Conservation (phyloP, 2,888 invertebrate genomes). For the Stenotaenia linearis region DNA sequence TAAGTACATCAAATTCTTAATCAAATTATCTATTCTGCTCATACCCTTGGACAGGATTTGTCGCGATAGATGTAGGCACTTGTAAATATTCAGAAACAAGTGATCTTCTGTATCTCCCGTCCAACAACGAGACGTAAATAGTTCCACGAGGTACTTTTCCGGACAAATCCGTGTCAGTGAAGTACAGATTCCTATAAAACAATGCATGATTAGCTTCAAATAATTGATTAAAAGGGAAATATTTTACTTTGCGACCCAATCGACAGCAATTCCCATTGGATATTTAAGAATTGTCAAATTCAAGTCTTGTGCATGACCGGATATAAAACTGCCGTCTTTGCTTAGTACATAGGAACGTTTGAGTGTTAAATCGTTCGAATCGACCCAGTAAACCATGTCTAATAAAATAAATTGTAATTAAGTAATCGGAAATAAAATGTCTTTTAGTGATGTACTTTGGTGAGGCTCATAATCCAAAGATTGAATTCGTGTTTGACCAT, state of each 20-base stretch:
- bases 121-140: conserved; percentile 80
- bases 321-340: conserved; percentile 55
- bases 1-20: neutral
- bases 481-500: conserved; percentile 80
- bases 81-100: conserved; percentile 65
- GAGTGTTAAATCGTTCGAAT: conserved; percentile 81
- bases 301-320: conserved; percentile 78
- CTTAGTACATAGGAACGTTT: conserved; percentile 79
- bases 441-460: no score
- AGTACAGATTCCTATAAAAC: conserved; percentile 69
- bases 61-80: conserved; percentile 78
- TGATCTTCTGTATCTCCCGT: conserved; percentile 79
- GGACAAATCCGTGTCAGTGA: conserved; percentile 75
- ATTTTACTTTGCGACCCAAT: conserved; percentile 72
- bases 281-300: conserved; percentile 65
- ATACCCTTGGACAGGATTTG: conserved; percentile 59
- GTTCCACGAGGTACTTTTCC: conserved; percentile 48
- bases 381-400: conserved; percentile 92
- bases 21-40: conserved; percentile 27
- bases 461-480: conserved; percentile 84
- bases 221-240: no score
- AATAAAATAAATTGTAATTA: no score
- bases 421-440: no score
- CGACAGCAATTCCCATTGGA: conserved; percentile 83
- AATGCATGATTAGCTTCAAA: neutral